phyloP scores from a whole-genome alignment of 2,113 vertebrate genomes.

The Sylvilagus bachmani region DNA sequence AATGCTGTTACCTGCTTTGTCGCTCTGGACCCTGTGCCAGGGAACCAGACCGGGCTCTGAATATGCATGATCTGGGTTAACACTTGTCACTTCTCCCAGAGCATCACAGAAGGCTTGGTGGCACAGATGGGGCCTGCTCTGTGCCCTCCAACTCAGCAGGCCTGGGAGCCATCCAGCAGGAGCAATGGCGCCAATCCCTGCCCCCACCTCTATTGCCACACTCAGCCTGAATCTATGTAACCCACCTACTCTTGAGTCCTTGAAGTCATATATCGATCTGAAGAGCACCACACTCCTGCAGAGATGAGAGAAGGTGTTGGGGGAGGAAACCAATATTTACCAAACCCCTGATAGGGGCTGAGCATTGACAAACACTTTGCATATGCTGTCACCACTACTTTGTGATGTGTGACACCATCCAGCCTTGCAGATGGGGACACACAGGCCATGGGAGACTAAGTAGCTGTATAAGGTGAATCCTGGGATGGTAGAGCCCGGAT shows the following conservation, averaged over 20 bases:
- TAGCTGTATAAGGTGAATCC: neutral
- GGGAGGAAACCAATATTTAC: neutral
- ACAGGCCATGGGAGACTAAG: neutral
- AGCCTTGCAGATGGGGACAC: neutral
- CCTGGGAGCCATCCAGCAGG: conserved; percentile 21
- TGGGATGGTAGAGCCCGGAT: neutral
- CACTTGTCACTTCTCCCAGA: conserved; percentile 67
- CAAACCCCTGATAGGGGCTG: neutral
- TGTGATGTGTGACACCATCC: neutral
- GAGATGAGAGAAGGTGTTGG: neutral
- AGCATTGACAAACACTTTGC: neutral
- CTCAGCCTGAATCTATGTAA: neutral
- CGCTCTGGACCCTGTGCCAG: conserved; percentile 48
- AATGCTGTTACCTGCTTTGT: conserved; percentile 60
- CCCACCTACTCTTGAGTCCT: neutral
- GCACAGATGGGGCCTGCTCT: conserved; percentile 70
- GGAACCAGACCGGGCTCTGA: conserved; percentile 60
- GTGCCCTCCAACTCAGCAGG: conserved; percentile 64
- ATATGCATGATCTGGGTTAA: conserved; percentile 68
- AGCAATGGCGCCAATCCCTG: neutral
- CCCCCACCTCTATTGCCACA: neutral
- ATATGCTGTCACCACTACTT: neutral
- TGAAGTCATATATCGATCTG: neutral
- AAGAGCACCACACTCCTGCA: neutral
- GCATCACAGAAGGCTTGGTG: conserved; percentile 67